Conservation (phyloP, 2,797 vertebrate genomes). For the Philypnodon macrostomus region DNA sequence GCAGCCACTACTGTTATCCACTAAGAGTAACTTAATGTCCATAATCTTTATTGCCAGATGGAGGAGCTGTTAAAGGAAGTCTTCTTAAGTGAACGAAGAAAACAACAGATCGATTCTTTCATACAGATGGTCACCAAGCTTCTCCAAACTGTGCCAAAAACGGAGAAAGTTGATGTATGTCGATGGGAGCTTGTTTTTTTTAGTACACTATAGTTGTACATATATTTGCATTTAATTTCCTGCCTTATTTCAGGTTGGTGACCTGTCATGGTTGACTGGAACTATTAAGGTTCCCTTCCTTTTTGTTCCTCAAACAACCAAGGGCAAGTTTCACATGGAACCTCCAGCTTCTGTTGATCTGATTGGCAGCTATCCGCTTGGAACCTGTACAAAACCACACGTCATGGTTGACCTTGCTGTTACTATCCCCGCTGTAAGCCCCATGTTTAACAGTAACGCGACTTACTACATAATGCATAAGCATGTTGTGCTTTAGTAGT, state of each 20-base stretch:
- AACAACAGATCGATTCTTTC: constrained; percentile 83
- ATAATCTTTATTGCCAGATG: constrained; percentile 73
- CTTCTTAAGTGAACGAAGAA: constrained; percentile 83
- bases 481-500: no score
- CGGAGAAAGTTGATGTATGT: constrained; percentile 79
- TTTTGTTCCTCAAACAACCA: constrained; percentile 81
- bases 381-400: constrained; percentile 86
- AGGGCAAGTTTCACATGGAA: constrained; percentile 88
- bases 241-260: constrained; percentile 73
- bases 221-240: not conserved
- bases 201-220: not conserved
- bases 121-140: constrained; percentile 78
- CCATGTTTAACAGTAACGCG: not conserved
- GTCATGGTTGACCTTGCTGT: constrained; percentile 86
- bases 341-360: constrained; percentile 83
- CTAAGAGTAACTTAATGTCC: not conserved
- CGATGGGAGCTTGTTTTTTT: not conserved
- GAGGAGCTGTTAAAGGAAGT: constrained; percentile 95
- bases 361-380: constrained; percentile 93
- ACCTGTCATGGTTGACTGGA: constrained; percentile 85
- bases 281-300: constrained; percentile 85
- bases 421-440: constrained; percentile 87
- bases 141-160: constrained; percentile 77
- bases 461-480: not conserved
- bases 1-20: no score